Conservation (phyloP, 2,113 vertebrate species). For the Rhabdornis inornatus region DNA sequence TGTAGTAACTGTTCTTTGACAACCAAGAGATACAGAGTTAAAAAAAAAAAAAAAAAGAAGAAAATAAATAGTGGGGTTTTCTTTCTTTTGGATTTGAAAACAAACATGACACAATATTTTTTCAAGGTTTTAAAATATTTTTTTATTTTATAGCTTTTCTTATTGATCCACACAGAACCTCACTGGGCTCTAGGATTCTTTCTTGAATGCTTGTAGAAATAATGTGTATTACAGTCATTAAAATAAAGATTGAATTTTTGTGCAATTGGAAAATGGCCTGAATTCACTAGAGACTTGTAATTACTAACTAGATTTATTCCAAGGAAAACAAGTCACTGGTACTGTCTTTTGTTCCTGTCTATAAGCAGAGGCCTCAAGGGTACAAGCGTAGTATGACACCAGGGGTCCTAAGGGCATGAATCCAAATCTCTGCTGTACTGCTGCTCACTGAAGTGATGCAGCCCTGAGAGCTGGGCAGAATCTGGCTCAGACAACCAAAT, state of each 20-base stretch:
- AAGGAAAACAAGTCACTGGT: neutral
- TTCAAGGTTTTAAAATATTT: rapidly evolving
- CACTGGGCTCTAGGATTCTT: neutral
- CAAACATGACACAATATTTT: rapidly evolving
- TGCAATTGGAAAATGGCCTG: neutral
- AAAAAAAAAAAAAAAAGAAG: neutral
- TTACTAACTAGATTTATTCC: neutral
- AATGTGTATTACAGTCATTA: neutral
- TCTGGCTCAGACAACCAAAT: neutral
- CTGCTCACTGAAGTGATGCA: neutral
- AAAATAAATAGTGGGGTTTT: rapidly evolving
- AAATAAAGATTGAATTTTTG: neutral
- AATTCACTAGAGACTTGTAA: neutral
- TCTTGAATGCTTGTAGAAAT: neutral
- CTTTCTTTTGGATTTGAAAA: neutral
- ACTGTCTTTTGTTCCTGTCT: neutral
- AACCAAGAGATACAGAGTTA: neutral
- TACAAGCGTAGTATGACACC: rapidly evolving
- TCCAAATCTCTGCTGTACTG: neutral
- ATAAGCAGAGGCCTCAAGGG: neutral
- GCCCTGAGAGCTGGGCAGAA: neutral
- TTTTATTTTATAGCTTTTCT: neutral
- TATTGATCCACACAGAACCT: neutral
- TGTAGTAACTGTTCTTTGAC: neutral
- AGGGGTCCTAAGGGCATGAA: neutral